phyloP scores from a whole-genome alignment of 2,888 invertebrate species.

The Entomobrya multifasciata region DNA sequence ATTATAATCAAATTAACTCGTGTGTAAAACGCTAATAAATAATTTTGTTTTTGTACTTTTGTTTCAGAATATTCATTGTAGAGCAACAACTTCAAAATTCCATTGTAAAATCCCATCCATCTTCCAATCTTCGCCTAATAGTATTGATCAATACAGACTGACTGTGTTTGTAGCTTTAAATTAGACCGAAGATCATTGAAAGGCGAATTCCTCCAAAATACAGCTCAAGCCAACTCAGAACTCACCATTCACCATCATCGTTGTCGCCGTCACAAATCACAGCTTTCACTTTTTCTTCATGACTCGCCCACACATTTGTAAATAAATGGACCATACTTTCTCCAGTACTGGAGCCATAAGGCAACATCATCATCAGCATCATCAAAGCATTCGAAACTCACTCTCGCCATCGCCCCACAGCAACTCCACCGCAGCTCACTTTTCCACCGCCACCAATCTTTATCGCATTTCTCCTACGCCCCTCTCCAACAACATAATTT shows the following conservation, averaged over 20 bases:
- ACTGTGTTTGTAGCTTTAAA: too few species aligned
- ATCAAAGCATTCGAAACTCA: constrained; percentile 58
- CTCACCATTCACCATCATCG: not conserved
- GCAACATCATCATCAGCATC: constrained; percentile 68
- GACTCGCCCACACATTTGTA: constrained; percentile 36
- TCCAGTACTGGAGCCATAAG: constrained; percentile 67
- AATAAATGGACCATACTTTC: constrained; percentile 75
- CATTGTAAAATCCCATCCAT: too few species aligned
- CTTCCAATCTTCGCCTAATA: too few species aligned
- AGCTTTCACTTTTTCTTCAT: constrained; percentile 56
- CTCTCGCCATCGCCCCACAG: constrained; percentile 51
- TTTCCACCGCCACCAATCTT: not conserved
- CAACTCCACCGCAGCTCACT: not conserved
- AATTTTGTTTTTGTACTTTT: too few species aligned
- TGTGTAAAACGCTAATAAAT: too few species aligned
- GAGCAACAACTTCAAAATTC: too few species aligned
- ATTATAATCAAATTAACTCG: too few species aligned
- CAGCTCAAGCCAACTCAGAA: too few species aligned
- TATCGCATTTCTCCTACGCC: constrained; percentile 54
- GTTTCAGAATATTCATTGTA: too few species aligned
- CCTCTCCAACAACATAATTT: constrained; percentile 30
- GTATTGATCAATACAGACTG: too few species aligned
- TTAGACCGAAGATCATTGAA: too few species aligned
- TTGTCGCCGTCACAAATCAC: not conserved
- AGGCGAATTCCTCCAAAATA: too few species aligned